Evolutionary conservation across 2,797 vertebrate genomes (phyloP).

Genomic region (Enteromius treurensis): DNA sequence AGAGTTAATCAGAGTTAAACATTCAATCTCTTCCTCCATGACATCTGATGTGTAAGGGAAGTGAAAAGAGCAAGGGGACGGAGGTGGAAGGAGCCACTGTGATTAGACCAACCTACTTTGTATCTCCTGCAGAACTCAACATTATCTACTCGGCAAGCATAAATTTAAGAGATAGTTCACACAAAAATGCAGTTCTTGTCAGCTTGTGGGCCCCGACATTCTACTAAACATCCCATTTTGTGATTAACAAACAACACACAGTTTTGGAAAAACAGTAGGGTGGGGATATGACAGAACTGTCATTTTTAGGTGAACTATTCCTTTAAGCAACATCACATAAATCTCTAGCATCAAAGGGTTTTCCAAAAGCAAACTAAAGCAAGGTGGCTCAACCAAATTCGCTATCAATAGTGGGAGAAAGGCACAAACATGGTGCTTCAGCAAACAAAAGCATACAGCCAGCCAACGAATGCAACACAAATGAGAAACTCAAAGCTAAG

Average conservation of each 20-base stretch:
- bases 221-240: neutral
- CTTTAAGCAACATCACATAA: neutral
- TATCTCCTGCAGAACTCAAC: neutral
- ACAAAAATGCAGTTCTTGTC: neutral
- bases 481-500: conserved; percentile 37
- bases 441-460: conserved; percentile 31
- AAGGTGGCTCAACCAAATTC: neutral
- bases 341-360: neutral
- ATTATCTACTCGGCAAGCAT: conserved; percentile 3
- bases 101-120: neutral
- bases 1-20: neutral
- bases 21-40: conserved; percentile 9
- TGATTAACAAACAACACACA: neutral
- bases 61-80: no score
- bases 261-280: neutral
- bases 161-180: neutral
- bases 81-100: no score
- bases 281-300: neutral
- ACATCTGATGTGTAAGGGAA: conserved; percentile 10
- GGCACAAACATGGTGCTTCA: conserved; percentile 25
- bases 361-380: conserved; percentile 17
- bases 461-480: conserved; percentile 33
- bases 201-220: no score
- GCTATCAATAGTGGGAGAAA: conserved; percentile 13
- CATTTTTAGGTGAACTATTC: neutral